Evolutionary conservation across 2,797 vertebrate genomes (phyloP), one percentile per base, ranked within the genome.

Genomic region (Leuciscus waleckii): DNA sequence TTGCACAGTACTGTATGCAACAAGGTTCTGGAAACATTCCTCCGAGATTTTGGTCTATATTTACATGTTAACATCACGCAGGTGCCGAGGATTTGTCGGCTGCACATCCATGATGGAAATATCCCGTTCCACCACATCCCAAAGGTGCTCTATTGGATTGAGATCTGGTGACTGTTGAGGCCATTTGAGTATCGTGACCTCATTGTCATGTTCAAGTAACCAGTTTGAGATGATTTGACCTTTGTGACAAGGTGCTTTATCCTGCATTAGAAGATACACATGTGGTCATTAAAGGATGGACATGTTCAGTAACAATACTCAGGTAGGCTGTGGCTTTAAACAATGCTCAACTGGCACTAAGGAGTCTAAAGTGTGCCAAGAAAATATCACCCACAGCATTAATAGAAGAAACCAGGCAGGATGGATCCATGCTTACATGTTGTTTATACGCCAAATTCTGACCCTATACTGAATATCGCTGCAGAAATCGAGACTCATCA

Each of bases 1-100:
- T 29, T 29, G 29, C 29, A 29, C 29, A 29, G 29, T 29, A 29
- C 29, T 29, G 29, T 29, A 63, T 63, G 1, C n/a, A 58, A 58
- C 68, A 78, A 41, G 76, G 21, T 61, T 35, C 54, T 23, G 61
- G 19, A 68, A 49, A 49, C 26, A 49, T 79, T 67, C 26, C 19
- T 23, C 26, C 9, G 41, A 80, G 19, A 80, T 41, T 23, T 13
- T 67, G 29, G 14, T 65, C 41, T 4, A 67, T 49, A 23, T 46
- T 73, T 85, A 92, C 82, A 87, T 89, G 77, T 89, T 70, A 49
- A 77, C 83, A 89, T 91, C 90, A 91, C 21, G 0, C 84, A 89
- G 88, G 90, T 92, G 86, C 76, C 86, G 88, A 85, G 91, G 89
- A 91, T 92, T 93, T 92, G 80, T 93, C 80, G 39, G 91, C 87